Percentiles rank a stretch among this genome's conserved stretches.
These are phyloP conservation scores for Drosophila littoralis DNA, from an alignment of 1,140 invertebrate species.

Conservation along the genomic window DNA sequence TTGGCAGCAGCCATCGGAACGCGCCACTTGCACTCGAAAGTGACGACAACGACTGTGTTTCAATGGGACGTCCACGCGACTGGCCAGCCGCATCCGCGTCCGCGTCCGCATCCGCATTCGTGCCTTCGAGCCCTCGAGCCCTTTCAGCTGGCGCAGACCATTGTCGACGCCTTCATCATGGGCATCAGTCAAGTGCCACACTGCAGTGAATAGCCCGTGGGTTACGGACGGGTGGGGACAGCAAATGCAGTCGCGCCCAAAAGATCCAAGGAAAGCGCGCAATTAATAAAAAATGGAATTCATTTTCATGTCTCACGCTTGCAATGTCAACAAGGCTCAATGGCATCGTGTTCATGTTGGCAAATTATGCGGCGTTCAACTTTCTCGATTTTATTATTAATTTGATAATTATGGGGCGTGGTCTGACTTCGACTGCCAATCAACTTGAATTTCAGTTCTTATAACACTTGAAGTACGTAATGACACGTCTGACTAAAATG, in stretches of 20 bases:
- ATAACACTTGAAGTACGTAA: neutral
- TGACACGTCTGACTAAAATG: neutral
- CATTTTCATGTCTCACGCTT: constrained; percentile 60
- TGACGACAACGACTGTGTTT: constrained; percentile 50
- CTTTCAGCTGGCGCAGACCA: constrained; percentile 12
- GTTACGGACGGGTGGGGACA: neutral
- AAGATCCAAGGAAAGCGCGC: constrained; percentile 35
- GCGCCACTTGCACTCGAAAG: neutral
- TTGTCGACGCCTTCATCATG: constrained; percentile 39
- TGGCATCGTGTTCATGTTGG: constrained; percentile 47
- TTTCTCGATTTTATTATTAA: constrained; percentile 56
- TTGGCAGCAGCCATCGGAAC: neutral
- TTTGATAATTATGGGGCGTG: constrained; percentile 58
- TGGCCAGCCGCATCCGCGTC: constrained; percentile 37
- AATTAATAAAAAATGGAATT: constrained; percentile 74
- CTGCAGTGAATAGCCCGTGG: neutral
- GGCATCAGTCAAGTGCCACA: constrained; percentile 58
- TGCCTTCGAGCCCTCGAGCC: constrained; percentile 14
- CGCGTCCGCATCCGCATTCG: constrained; percentile 16
- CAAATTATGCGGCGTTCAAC: constrained; percentile 49
- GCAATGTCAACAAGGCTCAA: constrained; percentile 62
- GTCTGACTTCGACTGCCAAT: neutral
- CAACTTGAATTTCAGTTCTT: constrained; percentile 32
- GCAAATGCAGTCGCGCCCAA: constrained; percentile 10
- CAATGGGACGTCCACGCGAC: constrained; percentile 58